Evolutionary conservation across 2,797 vertebrate genomes (phyloP).

Genomic region (Amblyopsis hoosieri): DNA sequence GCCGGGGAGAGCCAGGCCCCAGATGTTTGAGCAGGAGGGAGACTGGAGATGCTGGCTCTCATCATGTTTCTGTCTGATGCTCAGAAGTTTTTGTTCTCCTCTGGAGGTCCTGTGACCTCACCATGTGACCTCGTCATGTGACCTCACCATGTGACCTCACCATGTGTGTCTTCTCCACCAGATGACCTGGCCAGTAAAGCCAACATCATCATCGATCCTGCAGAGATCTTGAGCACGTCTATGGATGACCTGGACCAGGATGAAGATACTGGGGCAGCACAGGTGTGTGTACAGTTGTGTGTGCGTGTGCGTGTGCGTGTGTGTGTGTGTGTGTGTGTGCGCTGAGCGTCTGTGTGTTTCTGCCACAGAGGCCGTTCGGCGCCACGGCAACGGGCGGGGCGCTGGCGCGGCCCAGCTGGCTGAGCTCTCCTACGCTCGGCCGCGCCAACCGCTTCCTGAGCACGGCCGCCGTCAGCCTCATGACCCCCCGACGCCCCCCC

Average conservation of each 20-base stretch:
- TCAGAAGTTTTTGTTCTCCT: too few relatives aligned
- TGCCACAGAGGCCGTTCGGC: slow-evolving; percentile 82
- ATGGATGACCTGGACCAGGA: slow-evolving; percentile 98
- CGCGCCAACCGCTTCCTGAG: slow-evolving; percentile 95
- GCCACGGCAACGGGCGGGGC: slow-evolving; percentile 87
- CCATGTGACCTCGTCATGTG: too few relatives aligned
- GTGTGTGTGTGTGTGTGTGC: neutral
- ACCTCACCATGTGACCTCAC: too few relatives aligned
- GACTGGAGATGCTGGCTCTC: too few relatives aligned
- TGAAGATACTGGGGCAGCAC: slow-evolving; percentile 86
- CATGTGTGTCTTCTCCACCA: slow-evolving; percentile 47
- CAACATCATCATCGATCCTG: slow-evolving; percentile 93
- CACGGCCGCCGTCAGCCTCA: slow-evolving; percentile 93
- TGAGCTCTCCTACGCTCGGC: slow-evolving; percentile 94
- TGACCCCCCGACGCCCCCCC: slow-evolving; percentile 91
- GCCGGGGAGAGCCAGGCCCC: too few relatives aligned
- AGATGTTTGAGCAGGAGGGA: too few relatives aligned
- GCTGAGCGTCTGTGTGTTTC: neutral
- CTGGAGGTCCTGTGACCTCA: too few relatives aligned
- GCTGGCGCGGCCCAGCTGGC: slow-evolving; percentile 90
- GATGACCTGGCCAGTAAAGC: slow-evolving; percentile 94
- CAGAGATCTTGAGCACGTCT: slow-evolving; percentile 89
- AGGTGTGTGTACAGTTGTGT: slow-evolving; percentile 70
- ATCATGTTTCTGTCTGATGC: too few relatives aligned
- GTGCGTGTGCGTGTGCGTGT: neutral